Base-by-base conservation (phyloP, 2,797 vertebrate species). In the Muscicapa comitata region DNA sequence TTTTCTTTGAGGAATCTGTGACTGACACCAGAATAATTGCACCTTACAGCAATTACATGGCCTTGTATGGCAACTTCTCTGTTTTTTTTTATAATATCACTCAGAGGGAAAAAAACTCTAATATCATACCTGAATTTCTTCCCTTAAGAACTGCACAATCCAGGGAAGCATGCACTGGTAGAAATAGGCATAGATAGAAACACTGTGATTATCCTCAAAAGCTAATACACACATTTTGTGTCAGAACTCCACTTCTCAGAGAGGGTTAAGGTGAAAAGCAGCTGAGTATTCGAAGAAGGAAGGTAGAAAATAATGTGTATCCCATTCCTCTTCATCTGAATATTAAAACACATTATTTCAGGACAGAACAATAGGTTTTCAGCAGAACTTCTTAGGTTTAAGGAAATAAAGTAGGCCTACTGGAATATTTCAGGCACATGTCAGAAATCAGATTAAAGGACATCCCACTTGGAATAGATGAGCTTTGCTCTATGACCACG, bases 61-160 rank as follows among this genome's bases (percentile, higher is more conserved):
- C 11, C 17, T 61, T 45, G 17, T 40, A 50, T 25, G n/a, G 15
- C 25, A 81, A 8, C n/a, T n/a, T 35, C 6, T 43, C 25, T 53
- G 7, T 19, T 77, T 15, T 77, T 15, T 73, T 77, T 43, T 48
- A 33, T 21, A 66, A 48, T 8, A 35, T 33, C 26, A 68, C 3
- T 84, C 47, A 4, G 4, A 24, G 7, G 17, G 16, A 1, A 3
- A 45, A 61, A 72, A 63, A 0, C 2, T 7, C 7, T 66, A 13
- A 8, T 57, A 54, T 7, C 16, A 1, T 8, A 58, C 7, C 54
- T 68, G 53, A 81, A 55, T 68, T 65, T 68, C 45, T 80, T 89
- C 24, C 31, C 24, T 75, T 71, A 62, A 82, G 29, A 74, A 35
- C 26, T 23, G 9, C 37, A 58, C 8, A 13, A 11, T 31, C 9